These are phyloP conservation scores for Fistularia commersonii DNA, from an alignment of 2,797 vertebrate species.

Conservation along the genomic window DNA sequence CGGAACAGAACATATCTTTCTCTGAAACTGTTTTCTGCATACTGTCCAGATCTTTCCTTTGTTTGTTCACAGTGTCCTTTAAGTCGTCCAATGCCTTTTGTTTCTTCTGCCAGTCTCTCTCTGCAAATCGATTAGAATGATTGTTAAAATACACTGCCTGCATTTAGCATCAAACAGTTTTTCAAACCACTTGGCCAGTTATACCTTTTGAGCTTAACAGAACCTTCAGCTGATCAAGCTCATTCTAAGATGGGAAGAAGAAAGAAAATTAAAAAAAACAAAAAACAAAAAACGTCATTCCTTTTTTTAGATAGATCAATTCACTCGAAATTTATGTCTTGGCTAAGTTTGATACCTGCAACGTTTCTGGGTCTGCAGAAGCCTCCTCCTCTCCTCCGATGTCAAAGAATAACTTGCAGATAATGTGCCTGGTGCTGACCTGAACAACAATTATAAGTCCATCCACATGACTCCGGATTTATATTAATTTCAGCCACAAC, in stretches of 20 bases:
- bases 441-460: slow-evolving; percentile 39
- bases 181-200: not conserved
- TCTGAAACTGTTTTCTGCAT: slow-evolving; percentile 79
- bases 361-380: slow-evolving; percentile 79
- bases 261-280: slow-evolving; percentile 11
- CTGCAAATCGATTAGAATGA: slow-evolving; percentile 53
- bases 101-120: slow-evolving; percentile 83
- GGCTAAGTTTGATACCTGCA: slow-evolving; percentile 79
- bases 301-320: too few species aligned
- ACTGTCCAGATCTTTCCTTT: slow-evolving; percentile 82
- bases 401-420: slow-evolving; percentile 92
- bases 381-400: slow-evolving; percentile 78
- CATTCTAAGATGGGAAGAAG: slow-evolving; percentile 76
- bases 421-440: slow-evolving; percentile 90
- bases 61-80: slow-evolving; percentile 81
- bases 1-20: slow-evolving; percentile 85
- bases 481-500: not conserved
- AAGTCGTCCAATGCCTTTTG: slow-evolving; percentile 78
- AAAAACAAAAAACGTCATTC: not conserved
- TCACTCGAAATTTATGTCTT: too few species aligned
- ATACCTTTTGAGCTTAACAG: slow-evolving; percentile 86
- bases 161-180: not conserved
- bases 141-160: too few species aligned
- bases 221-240: slow-evolving; percentile 82
- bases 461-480: not conserved